Percentiles rank a stretch among this genome's conserved stretches.
Evolutionary conservation across 2,113 vertebrate genomes (phyloP).

Genomic region (Miniopterus natalensis): DNA sequence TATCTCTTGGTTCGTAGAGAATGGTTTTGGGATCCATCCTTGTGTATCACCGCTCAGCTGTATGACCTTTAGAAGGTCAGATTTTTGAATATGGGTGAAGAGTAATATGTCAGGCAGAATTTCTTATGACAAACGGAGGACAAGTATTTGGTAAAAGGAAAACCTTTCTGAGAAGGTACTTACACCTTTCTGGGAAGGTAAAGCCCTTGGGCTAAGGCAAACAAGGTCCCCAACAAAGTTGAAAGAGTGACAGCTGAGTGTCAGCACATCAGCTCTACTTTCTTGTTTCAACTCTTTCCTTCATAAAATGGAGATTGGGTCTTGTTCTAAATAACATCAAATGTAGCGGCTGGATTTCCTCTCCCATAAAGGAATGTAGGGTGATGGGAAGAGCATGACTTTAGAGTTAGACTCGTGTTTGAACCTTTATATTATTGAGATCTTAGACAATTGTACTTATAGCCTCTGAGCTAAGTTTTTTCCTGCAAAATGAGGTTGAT

Average conservation of each 20-base stretch:
- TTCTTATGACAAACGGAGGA: neutral
- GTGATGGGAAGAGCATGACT: neutral
- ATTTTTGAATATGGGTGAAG: neutral
- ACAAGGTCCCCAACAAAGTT: neutral
- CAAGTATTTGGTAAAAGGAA: conserved; percentile 4
- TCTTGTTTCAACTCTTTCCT: neutral
- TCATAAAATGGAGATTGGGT: neutral
- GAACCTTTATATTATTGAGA: neutral
- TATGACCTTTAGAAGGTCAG: neutral
- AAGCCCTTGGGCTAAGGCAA: neutral
- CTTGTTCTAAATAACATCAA: conserved; percentile 23
- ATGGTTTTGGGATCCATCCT: conserved; percentile 10
- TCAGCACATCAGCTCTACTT: neutral
- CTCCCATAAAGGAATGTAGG: neutral
- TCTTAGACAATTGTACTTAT: neutral
- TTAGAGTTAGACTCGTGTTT: neutral
- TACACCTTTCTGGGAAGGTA: neutral
- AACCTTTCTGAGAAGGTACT: neutral
- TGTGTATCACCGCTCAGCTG: neutral
- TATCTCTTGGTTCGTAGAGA: conserved; percentile 27
- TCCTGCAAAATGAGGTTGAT: neutral
- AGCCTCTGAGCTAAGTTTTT: neutral
- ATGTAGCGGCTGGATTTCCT: conserved; percentile 14
- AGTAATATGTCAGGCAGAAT: neutral
- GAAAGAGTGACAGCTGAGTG: neutral